Base-by-base conservation (phyloP, 2,797 vertebrate genomes). In the Botia almorhae region DNA sequence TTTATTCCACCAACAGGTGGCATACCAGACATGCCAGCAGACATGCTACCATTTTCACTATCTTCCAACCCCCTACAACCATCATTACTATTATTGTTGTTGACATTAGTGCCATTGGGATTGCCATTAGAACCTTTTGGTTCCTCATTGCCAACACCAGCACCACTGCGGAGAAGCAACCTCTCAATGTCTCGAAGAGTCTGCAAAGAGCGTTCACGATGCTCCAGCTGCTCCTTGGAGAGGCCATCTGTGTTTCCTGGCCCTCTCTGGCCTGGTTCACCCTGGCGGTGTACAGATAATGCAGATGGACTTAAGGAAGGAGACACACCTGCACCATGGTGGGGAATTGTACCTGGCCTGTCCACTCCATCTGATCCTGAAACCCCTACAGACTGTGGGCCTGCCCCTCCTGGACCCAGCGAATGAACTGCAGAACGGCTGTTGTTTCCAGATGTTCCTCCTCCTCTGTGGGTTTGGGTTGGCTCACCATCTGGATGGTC, bases 161-260 rank as follows among this genome's bases (percentile, higher is more conserved):
- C 90, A 3, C 95, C 94, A 0, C 94, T 96, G 56, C 95, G 96
- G 74, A 99, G 91, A 84, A 99, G 86, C 51, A 99, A 91, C 7
- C 97, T 94, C 87, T 99, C 97, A 11, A 99, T 97, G 90, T 99
- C 97, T 79, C 97, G 92, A 73, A 99, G 92, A 0, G 97, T 99
- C 92, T 99, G 98, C 82, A 99, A 89, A 60, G 97, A 99, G 6
- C 97, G 96, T 61, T 99, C 97, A 2, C 98, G 93, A 84, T 99
- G 98, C 85, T 99, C 97, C 82, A 99, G 92, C 90, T 99, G 98
- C 90, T 99, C 97, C 90, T 96, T 98, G 16, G 98, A 99, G 81
- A 99, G 94, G 43, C 95, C 93, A 48, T 96, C 96, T 0, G 91
- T 85, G 86, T 89, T 94, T 69, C 90, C 89, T 1, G 85, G 83